Percentiles rank a stretch among this genome's conserved stretches.
These are phyloP conservation scores for Istiophorus platypterus DNA, from an alignment of 2,113 vertebrate species.

Conservation along the genomic window DNA sequence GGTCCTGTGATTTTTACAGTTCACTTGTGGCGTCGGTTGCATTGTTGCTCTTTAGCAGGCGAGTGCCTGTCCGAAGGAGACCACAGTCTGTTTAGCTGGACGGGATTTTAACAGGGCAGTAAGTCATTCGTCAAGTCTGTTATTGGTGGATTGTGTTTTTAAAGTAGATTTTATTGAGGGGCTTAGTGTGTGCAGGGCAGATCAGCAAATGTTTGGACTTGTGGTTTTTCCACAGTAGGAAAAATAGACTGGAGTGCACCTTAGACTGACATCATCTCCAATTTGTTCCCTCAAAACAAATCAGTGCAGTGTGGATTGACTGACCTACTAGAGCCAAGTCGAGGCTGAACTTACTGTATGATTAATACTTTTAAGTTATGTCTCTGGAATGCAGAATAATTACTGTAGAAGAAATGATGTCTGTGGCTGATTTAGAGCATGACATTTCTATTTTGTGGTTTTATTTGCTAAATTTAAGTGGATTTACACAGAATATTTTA, in stretches of 20 bases:
- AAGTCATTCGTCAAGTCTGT: slow-evolving; percentile 48
- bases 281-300: slow-evolving; percentile 33
- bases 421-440: slow-evolving; percentile 22
- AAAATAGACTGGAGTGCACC: slow-evolving; percentile 32
- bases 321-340: slow-evolving; percentile 14
- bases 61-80: neutral
- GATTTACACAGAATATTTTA: slow-evolving; percentile 1
- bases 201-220: slow-evolving; percentile 25
- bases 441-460: slow-evolving; percentile 26
- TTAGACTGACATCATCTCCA: slow-evolving; percentile 37
- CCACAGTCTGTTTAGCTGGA: slow-evolving; percentile 38
- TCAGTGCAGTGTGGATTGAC: slow-evolving; percentile 13
- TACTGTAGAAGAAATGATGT: slow-evolving; percentile 8
- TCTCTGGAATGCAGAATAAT: slow-evolving; percentile 42
- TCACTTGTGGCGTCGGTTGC: neutral
- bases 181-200: slow-evolving; percentile 12
- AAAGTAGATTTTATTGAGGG: slow-evolving; percentile 40
- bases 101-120: slow-evolving; percentile 36
- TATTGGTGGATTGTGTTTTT: slow-evolving; percentile 55
- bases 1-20: slow-evolving; percentile 19
- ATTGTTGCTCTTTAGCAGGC: slow-evolving; percentile 11
- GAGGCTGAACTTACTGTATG: slow-evolving; percentile 10
- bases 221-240: slow-evolving; percentile 52
- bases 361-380: slow-evolving; percentile 27
- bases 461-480: slow-evolving; percentile 15